These are phyloP conservation scores for Mungos mungo DNA, from an alignment of 2,113 vertebrate genomes.

Conservation along the genomic window DNA sequence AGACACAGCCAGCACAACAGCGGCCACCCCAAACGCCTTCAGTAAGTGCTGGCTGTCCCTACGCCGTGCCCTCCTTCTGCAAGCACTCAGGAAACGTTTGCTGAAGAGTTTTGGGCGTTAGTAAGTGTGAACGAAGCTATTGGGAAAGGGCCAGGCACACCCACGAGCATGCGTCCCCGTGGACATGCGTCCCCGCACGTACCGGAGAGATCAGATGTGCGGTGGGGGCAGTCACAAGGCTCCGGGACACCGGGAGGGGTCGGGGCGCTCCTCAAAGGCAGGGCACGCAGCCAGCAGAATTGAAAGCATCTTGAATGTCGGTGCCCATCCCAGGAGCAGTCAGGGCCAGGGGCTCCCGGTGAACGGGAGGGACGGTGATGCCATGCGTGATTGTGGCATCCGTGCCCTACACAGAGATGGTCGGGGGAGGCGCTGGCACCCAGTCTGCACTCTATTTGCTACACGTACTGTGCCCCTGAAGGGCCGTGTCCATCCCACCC, in stretches of 20 bases:
- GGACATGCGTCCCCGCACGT: background rate
- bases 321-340: background rate
- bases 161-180: fast-evolving
- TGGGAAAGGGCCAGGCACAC: background rate
- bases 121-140: background rate
- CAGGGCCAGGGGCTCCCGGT: background rate
- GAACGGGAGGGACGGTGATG: background rate
- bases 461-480: background rate
- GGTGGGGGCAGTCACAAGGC: background rate
- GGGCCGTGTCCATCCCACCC: background rate
- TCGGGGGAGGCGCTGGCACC: background rate
- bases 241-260: background rate
- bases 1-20: background rate
- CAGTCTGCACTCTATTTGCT: background rate
- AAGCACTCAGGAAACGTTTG: background rate
- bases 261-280: background rate
- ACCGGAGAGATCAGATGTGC: background rate
- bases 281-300: background rate
- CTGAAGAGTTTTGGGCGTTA: background rate
- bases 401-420: background rate
- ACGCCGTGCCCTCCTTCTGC: too few relatives aligned
- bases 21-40: background rate
- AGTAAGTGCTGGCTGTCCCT: background rate
- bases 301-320: background rate
- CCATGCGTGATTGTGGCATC: too few relatives aligned